phyloP scores from a whole-genome alignment of 2,113 vertebrate genomes.

The Anolis carolinensis region DNA sequence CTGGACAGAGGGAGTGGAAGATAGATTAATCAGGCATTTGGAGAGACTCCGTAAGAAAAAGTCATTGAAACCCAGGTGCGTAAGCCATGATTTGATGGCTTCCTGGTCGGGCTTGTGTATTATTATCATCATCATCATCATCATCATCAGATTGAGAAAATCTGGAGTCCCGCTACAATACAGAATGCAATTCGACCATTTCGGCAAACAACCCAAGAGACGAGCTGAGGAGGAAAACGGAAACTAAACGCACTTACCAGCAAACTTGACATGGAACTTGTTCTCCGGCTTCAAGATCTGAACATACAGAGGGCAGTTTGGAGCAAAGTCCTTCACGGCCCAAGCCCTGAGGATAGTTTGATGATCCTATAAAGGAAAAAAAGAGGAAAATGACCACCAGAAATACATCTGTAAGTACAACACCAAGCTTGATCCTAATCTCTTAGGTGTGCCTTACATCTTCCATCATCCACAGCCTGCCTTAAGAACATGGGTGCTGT shows the following conservation, averaged over 20 bases:
- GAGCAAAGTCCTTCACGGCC: constrained; percentile 89
- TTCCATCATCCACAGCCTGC: not conserved
- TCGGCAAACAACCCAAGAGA: not conserved
- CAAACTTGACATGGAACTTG: constrained; percentile 88
- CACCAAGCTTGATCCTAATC: not conserved
- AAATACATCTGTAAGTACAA: not conserved
- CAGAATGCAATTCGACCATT: no score
- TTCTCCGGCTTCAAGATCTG: constrained; percentile 89
- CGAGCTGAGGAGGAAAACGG: not conserved
- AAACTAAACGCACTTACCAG: constrained; percentile 66
- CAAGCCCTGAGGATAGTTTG: constrained; percentile 88
- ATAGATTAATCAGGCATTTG: no score
- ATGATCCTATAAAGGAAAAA: constrained; percentile 78
- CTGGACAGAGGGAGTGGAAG: no score
- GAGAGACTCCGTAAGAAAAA: no score
- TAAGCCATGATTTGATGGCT: no score
- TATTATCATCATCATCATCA: no score
- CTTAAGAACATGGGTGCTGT: not conserved
- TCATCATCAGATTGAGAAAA: no score
- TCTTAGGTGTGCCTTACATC: not conserved
- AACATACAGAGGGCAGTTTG: constrained; percentile 84
- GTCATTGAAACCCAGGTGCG: no score
- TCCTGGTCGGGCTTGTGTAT: no score
- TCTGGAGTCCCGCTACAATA: no score
- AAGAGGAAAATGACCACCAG: not conserved